phyloP scores from a whole-genome alignment of 2,113 vertebrate species.

The Hymenochirus boettgeri region DNA sequence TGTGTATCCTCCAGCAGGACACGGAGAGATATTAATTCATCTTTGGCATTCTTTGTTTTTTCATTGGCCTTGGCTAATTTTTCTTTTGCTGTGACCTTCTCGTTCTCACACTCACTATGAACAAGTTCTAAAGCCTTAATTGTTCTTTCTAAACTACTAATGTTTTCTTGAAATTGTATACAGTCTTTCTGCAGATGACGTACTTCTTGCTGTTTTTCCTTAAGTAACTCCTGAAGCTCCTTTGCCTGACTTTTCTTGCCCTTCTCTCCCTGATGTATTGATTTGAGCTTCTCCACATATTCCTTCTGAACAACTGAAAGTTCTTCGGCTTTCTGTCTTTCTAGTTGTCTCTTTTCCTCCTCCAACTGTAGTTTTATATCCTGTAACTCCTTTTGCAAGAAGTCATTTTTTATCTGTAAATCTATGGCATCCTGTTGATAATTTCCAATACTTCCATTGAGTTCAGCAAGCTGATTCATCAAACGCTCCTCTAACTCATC shows the following conservation, averaged over 20 bases:
- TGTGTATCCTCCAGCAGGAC: constrained; percentile 71
- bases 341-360: constrained; percentile 80
- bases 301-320: constrained; percentile 76
- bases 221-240: constrained; percentile 90
- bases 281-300: constrained; percentile 77
- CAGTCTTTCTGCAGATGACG: constrained; percentile 88
- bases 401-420: constrained; percentile 67
- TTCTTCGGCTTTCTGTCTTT: constrained; percentile 68
- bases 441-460: constrained; percentile 92
- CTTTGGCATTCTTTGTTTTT: constrained; percentile 59
- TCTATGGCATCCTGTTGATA: constrained; percentile 87
- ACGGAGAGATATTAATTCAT: constrained; percentile 68
- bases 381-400: constrained; percentile 67
- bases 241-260: constrained; percentile 68
- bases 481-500: constrained; percentile 92
- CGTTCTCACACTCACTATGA: constrained; percentile 65
- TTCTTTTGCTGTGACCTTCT: constrained; percentile 61
- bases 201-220: constrained; percentile 91
- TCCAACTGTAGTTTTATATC: constrained; percentile 68
- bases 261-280: constrained; percentile 68
- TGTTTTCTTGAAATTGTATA: constrained; percentile 86
- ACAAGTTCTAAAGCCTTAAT: constrained; percentile 74
- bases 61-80: constrained; percentile 59
- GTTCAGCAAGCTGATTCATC: constrained; percentile 95
- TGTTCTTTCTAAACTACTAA: constrained; percentile 78